Percentiles rank a stretch among this genome's conserved stretches.
Evolutionary conservation across 2,888 invertebrate genomes (phyloP).

Genomic region (Macaria liturata): DNA sequence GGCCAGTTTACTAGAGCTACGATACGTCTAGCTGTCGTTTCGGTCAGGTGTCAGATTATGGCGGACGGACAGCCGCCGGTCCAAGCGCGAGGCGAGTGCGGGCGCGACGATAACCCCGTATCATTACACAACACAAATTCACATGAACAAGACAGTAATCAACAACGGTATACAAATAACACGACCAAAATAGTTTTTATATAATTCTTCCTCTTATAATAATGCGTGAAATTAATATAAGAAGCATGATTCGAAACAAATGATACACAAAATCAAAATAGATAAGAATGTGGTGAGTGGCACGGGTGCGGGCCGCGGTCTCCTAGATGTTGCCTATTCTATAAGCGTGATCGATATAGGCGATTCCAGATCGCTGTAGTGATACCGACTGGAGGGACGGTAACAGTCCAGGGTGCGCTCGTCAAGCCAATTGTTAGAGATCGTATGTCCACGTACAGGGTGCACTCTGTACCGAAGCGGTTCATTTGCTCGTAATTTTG

Average conservation of each 20-base stretch:
- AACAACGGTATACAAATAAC: conserved; percentile 65
- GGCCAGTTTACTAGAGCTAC: conserved; percentile 75
- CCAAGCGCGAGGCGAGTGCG: conserved; percentile 78
- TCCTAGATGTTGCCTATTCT: conserved; percentile 30
- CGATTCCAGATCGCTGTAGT: conserved; percentile 25
- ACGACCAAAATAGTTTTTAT: conserved; percentile 83
- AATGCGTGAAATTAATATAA: conserved; percentile 65
- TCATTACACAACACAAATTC: conserved; percentile 81
- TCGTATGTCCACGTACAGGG: conserved; percentile 37
- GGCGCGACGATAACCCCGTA: conserved; percentile 70
- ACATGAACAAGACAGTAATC: conserved; percentile 80
- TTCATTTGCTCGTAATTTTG: conserved; percentile 47
- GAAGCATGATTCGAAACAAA: conserved; percentile 68
- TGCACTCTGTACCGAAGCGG: conserved; percentile 53
- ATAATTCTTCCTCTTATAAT: conserved; percentile 51
- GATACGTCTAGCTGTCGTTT: conserved; percentile 65
- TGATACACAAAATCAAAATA: conserved; percentile 44
- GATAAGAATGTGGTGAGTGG: conserved; percentile 53
- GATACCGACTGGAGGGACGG: conserved; percentile 21
- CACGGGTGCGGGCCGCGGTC: conserved; percentile 67
- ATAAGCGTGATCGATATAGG: conserved; percentile 36
- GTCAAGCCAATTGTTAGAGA: conserved; percentile 30
- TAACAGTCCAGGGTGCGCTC: conserved; percentile 25
- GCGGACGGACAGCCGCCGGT: conserved; percentile 66
- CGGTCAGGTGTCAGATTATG: conserved; percentile 65